phyloP scores from a whole-genome alignment of 2,113 vertebrate species.

The Chloroceryle aenea region DNA sequence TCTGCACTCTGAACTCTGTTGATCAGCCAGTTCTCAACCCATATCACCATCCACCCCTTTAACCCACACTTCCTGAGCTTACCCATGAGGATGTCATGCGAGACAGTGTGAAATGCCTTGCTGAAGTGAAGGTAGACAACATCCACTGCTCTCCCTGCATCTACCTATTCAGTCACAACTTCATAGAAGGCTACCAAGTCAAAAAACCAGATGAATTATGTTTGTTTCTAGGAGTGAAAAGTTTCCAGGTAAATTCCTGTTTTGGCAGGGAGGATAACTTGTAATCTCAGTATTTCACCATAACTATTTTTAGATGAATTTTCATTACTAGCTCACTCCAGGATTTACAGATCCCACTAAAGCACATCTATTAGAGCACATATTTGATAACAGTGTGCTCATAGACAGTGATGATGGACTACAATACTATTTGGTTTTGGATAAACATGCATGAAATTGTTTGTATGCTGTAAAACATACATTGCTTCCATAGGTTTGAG shows the following conservation, averaged over 20 bases:
- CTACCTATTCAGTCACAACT: no score
- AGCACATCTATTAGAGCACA: not conserved
- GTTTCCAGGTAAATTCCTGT: not conserved
- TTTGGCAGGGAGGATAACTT: not conserved
- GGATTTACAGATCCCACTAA: not conserved
- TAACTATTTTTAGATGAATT: not conserved
- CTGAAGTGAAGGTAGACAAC: no score
- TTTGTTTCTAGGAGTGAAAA: not conserved
- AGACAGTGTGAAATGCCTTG: no score
- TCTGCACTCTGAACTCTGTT: no score
- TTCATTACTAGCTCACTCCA: not conserved
- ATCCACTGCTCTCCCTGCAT: no score
- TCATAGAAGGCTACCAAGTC: no score
- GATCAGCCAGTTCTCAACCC: no score
- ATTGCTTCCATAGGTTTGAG: not conserved
- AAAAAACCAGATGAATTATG: not conserved
- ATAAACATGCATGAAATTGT: not conserved
- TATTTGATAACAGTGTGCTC: not conserved
- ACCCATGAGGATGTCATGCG: no score
- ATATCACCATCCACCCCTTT: no score
- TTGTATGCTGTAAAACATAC: not conserved
- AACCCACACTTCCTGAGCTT: no score
- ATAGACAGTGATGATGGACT: not conserved
- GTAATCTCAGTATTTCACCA: not conserved
- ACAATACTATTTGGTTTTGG: not conserved